phyloP scores from a whole-genome alignment of 1,140 invertebrate species.

The Euborellia annulipes region DNA sequence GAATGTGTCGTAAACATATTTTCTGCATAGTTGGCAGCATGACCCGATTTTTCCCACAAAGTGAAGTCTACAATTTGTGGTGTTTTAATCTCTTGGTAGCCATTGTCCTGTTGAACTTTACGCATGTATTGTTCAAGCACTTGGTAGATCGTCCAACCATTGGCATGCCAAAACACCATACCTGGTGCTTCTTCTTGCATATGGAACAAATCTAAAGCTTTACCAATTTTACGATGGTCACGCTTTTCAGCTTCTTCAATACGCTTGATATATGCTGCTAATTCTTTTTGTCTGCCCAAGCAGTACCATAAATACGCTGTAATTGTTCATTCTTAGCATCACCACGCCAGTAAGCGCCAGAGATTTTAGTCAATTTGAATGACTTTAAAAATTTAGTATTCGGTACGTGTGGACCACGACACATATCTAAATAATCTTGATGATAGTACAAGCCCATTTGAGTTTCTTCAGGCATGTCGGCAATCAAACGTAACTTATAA shows the following conservation, averaged over 20 bases:
- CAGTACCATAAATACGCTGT: constrained; percentile 9
- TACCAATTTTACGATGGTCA: constrained; percentile 8
- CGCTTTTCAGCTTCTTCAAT: constrained; percentile 9
- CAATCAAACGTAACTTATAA: constrained; percentile 4
- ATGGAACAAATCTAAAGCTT: constrained; percentile 4
- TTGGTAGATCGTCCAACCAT: background rate
- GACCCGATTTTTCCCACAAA: constrained; percentile 51
- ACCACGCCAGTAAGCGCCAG: constrained; percentile 12
- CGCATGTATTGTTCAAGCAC: background rate
- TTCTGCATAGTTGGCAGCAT: constrained; percentile 54
- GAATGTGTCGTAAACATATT: constrained; percentile 50
- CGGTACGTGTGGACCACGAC: constrained; percentile 6
- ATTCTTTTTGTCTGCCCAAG: constrained; percentile 9
- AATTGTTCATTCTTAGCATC: constrained; percentile 7
- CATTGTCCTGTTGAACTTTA: background rate
- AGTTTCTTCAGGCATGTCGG: background rate
- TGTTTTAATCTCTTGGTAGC: background rate
- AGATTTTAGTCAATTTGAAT: constrained; percentile 9
- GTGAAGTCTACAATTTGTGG: background rate
- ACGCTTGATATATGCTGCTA: constrained; percentile 1
- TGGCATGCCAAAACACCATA: background rate
- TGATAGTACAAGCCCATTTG: constrained; percentile 2
- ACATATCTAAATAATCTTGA: constrained; percentile 9
- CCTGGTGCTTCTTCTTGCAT: background rate
- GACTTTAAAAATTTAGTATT: constrained; percentile 5